phyloP scores from a whole-genome alignment of 2,888 invertebrate species.

The Disparrhopalites patrizii region DNA sequence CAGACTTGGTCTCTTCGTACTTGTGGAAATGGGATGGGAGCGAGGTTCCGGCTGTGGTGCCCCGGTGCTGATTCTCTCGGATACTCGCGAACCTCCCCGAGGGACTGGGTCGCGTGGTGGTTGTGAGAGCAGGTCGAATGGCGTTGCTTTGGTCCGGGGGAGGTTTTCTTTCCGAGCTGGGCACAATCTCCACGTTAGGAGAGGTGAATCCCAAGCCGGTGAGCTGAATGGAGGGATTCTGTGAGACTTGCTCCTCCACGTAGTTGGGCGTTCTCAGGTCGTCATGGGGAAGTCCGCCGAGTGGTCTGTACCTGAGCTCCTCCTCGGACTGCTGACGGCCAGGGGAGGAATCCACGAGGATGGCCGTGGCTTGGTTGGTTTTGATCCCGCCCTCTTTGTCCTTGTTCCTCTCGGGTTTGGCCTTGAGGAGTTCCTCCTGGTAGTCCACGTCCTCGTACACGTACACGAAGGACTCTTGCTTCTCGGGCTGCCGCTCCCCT shows the following conservation, averaged over 20 bases:
- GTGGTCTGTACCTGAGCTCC: conserved; percentile 20
- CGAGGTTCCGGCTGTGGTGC: neutral
- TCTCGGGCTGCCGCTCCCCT: neutral
- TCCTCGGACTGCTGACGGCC: conserved; percentile 19
- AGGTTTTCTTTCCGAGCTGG: conserved; percentile 46
- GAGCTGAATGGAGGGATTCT: conserved; percentile 20
- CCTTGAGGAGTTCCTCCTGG: conserved; percentile 8
- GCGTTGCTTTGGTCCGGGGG: conserved; percentile 48
- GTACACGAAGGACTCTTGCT: conserved; percentile 42
- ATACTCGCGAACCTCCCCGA: neutral
- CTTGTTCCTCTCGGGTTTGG: neutral
- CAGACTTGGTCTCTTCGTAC: neutral
- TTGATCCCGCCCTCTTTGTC: neutral
- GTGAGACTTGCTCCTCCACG: neutral
- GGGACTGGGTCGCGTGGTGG: neutral
- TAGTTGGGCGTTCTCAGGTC: neutral
- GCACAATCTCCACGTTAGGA: conserved; percentile 45
- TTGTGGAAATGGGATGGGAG: too few relatives aligned
- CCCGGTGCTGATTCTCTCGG: neutral
- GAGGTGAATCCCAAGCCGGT: neutral
- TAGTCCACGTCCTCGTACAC: conserved; percentile 48
- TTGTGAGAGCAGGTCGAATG: conserved; percentile 32
- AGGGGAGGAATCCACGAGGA: conserved; percentile 21
- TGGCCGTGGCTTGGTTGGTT: conserved; percentile 29
- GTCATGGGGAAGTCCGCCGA: conserved; percentile 13